Base-by-base conservation (phyloP, 2,888 invertebrate genomes). In the Anticlea derivata region DNA sequence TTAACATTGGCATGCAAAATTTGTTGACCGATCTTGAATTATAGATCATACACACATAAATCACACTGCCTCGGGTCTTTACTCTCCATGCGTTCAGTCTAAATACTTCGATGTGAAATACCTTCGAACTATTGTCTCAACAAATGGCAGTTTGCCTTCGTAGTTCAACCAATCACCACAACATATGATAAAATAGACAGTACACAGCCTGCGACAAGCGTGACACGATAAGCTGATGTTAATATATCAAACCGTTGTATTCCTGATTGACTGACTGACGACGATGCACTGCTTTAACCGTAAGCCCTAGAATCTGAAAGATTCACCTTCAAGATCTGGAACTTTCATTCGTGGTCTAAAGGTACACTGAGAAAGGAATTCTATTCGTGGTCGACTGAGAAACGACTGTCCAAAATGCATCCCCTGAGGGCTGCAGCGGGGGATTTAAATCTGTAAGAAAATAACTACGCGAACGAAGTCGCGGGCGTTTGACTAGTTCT, bases 141-240 rank as follows among this genome's bases (percentile, higher is more conserved):
- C 4, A 17, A 17, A 22, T 34, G 20, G 7, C 20, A 34, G 5
- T 34, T 10, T 6, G 22, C 34, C 29, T 30, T 10, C 29, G 29
- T 10, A 24, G 20, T 20, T 29, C 17, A n/a, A 20, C 20, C 17
- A 11, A 29, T 5, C 10, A 29, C 7, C 10, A 13, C 6, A n/a
- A n/a, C n/a, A n/a, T n/a, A n/a, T n/a, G n/a, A n/a, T n/a, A n/a
- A n/a, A n/a, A n/a, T n/a, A n/a, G n/a, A n/a, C n/a, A n/a, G n/a
- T n/a, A n/a, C n/a, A n/a, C n/a, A 31, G 34, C 44, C 34, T 33
- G 35, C 27, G 17, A 34, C 24, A 10, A 31, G 12, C 29, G 5
- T 41, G 12, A 5, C 22, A 5, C 12, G 11, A 31, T 29, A 29
- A 34, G 7, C 23, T 5, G 6, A 10, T 30, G 11, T 17, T 4